Evolutionary conservation across 1,140 invertebrate species (phyloP).

Genomic region (Nasonia vitripennis): DNA sequence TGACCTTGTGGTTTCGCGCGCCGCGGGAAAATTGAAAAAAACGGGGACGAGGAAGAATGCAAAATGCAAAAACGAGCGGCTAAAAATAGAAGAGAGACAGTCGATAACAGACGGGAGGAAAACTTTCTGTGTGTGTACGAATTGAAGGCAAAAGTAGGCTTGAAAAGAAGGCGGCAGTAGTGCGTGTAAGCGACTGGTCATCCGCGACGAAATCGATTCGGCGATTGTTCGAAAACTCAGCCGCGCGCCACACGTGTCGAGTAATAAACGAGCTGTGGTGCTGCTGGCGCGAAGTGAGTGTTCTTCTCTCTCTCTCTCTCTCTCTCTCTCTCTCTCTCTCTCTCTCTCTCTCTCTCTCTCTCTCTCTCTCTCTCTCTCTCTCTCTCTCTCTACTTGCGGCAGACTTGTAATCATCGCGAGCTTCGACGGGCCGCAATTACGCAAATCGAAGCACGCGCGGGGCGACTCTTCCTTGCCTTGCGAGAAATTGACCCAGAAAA

Average conservation of each 20-base stretch:
- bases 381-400: no score
- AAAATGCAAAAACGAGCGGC: constrained; percentile 6
- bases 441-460: constrained; percentile 21
- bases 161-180: not conserved
- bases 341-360: no score
- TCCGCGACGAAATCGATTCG: no score
- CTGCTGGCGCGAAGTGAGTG: no score
- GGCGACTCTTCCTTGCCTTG: not conserved
- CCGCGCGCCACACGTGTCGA: no score
- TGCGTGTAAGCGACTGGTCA: no score
- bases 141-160: no score
- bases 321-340: no score
- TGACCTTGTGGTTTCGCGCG: constrained; percentile 29
- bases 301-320: no score
- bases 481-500: constrained; percentile 24
- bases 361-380: no score
- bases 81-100: constrained; percentile 3
- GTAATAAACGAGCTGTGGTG: no score
- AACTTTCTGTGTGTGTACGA: constrained; percentile 2
- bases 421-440: not conserved
- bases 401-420: not conserved
- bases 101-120: constrained; percentile 36
- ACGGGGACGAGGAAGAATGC: not conserved
- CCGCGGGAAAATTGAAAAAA: not conserved
- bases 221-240: no score